Evolutionary conservation across 2,113 vertebrate genomes (phyloP).

Genomic region (Spizaetus ornatus): DNA sequence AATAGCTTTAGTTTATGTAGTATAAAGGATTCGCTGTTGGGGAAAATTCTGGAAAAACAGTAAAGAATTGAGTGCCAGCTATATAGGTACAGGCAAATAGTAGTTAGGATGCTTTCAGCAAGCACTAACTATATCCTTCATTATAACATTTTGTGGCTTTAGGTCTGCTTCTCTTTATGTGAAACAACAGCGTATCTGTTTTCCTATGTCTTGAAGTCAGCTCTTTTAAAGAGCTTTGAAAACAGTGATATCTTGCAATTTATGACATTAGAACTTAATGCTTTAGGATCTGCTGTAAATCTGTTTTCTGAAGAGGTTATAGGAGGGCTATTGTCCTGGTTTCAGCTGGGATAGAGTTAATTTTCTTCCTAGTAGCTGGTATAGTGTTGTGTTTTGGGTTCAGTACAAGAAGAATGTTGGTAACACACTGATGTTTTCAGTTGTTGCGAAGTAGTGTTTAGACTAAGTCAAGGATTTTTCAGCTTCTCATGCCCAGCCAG

Average conservation of each 20-base stretch:
- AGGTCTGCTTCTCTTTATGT: not conserved
- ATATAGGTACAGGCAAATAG: not conserved
- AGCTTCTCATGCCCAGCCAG: too few relatives aligned
- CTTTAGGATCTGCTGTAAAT: not conserved
- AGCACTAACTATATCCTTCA: not conserved
- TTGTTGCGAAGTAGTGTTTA: too few relatives aligned
- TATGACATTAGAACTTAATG: not conserved
- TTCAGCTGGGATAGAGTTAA: too few relatives aligned
- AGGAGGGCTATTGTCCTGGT: not conserved
- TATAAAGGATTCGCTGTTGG: not conserved
- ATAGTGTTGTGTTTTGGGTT: too few relatives aligned
- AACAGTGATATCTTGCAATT: not conserved
- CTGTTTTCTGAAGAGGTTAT: not conserved
- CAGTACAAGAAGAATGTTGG: too few relatives aligned
- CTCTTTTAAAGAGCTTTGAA: not conserved
- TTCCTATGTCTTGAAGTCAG: not conserved
- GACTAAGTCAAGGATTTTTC: too few relatives aligned
- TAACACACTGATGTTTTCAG: too few relatives aligned
- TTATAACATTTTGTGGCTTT: not conserved
- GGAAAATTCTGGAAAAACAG: not conserved
- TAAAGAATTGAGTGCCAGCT: not conserved
- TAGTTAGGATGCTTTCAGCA: slow-evolving; percentile 4
- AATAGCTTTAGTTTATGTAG: not conserved
- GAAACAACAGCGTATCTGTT: not conserved
- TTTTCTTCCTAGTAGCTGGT: too few relatives aligned